Conservation (phyloP, 2,113 vertebrate species). For the Orycteropus afer region DNA sequence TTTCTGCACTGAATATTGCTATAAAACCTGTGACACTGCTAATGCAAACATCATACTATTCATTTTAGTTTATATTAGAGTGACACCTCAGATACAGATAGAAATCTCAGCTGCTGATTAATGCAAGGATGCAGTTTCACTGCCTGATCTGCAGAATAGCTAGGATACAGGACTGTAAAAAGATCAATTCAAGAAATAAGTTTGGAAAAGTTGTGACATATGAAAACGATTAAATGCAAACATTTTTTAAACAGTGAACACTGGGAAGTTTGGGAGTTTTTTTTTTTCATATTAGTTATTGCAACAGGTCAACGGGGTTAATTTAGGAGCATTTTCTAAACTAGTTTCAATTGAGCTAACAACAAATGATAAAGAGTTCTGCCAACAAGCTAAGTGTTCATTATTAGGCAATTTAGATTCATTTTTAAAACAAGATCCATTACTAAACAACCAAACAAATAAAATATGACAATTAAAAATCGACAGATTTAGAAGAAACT, state of each 20-base stretch:
- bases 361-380: conserved; percentile 27
- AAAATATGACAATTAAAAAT: conserved; percentile 38
- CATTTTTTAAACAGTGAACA: conserved; percentile 85
- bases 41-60: conserved; percentile 78
- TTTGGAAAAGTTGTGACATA: conserved; percentile 88
- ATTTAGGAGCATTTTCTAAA: conserved; percentile 36
- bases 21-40: conserved; percentile 71
- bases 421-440: conserved; percentile 44
- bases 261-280: conserved; percentile 32
- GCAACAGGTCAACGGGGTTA: conserved; percentile 4
- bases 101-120: conserved; percentile 90
- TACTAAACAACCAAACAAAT: conserved; percentile 65
- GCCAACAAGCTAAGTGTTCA: conserved; percentile 20
- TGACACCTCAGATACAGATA: conserved; percentile 82
- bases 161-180: conserved; percentile 86
- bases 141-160: conserved; percentile 81
- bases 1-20: conserved; percentile 35
- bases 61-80: conserved; percentile 79
- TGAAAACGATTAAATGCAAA: conserved; percentile 86
- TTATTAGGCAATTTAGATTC: neutral
- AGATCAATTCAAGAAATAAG: conserved; percentile 85
- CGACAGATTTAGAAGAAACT: conserved; percentile 32
- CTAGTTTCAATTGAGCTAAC: conserved; percentile 3
- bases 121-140: conserved; percentile 86
- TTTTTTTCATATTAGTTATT: conserved; percentile 64